phyloP scores from a whole-genome alignment of 92 coral and sea anemone species.

The Epizoanthus stellaris region DNA sequence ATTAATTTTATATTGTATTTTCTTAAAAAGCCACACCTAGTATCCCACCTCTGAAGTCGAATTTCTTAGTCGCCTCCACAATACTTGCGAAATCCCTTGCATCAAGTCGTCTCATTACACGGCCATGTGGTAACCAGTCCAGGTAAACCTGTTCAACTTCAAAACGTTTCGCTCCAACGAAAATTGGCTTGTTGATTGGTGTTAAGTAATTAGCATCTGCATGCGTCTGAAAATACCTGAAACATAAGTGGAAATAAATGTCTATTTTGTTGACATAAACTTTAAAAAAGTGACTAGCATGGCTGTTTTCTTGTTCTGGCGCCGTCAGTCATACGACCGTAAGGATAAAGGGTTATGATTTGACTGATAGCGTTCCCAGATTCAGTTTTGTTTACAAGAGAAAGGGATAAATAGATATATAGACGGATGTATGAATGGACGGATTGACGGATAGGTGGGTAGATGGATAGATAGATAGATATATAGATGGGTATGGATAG shows the following conservation, averaged over 20 bases:
- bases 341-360: no score
- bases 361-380: no score
- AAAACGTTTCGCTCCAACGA: slow-evolving; percentile 34
- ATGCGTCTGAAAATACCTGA: not conserved
- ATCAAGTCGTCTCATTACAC: not conserved
- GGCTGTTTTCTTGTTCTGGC: no score
- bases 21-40: not conserved
- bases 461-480: no score
- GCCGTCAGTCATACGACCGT: no score
- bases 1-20: not conserved
- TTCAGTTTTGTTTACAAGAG: no score
- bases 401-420: no score
- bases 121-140: not conserved
- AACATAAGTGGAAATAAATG: not conserved
- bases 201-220: not conserved
- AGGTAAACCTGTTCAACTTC: slow-evolving; percentile 8
- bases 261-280: no score
- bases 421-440: no score
- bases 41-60: not conserved
- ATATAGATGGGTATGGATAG: no score
- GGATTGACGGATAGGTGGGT: no score
- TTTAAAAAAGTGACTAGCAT: no score
- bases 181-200: not conserved
- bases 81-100: not conserved
- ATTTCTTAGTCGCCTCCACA: not conserved